Conservation (phyloP, 2,888 invertebrate genomes). For the Orthosia gracilis region DNA sequence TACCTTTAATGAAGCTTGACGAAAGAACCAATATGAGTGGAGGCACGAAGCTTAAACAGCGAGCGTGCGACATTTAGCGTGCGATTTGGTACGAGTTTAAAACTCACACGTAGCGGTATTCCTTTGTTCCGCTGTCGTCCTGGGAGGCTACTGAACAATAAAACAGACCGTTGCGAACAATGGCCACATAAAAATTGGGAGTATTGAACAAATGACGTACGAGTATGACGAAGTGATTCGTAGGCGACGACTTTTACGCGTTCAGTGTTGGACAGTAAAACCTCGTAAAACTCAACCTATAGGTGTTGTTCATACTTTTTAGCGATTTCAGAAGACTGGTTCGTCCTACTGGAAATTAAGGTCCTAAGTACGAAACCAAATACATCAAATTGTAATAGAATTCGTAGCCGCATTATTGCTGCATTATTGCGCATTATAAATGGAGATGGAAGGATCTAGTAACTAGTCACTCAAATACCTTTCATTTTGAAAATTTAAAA, state of each 20-base stretch:
- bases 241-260: constrained; percentile 53
- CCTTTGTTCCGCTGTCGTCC: constrained; percentile 75
- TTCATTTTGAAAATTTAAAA: too few relatives aligned
- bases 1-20: constrained; percentile 79
- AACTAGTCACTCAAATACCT: too few relatives aligned
- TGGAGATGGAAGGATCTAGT: too few relatives aligned
- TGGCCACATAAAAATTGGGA: constrained; percentile 79
- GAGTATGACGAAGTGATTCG: constrained; percentile 63
- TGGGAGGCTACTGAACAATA: constrained; percentile 81
- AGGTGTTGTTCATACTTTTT: neutral
- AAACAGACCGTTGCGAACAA: constrained; percentile 79
- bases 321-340: neutral
- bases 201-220: constrained; percentile 58
- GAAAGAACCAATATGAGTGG: constrained; percentile 77
- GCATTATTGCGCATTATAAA: too few relatives aligned
- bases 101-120: constrained; percentile 72
- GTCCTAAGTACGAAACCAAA: too few relatives aligned
- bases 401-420: too few relatives aligned
- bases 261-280: constrained; percentile 16
- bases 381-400: too few relatives aligned
- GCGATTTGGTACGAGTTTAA: constrained; percentile 69
- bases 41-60: constrained; percentile 77
- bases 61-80: constrained; percentile 59
- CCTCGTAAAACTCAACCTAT: neutral
- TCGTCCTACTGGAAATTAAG: neutral